Evolutionary conservation across 1,140 invertebrate species (phyloP), one percentile per base, ranked within the genome.

Genomic region (Drosophila triauraria): DNA sequence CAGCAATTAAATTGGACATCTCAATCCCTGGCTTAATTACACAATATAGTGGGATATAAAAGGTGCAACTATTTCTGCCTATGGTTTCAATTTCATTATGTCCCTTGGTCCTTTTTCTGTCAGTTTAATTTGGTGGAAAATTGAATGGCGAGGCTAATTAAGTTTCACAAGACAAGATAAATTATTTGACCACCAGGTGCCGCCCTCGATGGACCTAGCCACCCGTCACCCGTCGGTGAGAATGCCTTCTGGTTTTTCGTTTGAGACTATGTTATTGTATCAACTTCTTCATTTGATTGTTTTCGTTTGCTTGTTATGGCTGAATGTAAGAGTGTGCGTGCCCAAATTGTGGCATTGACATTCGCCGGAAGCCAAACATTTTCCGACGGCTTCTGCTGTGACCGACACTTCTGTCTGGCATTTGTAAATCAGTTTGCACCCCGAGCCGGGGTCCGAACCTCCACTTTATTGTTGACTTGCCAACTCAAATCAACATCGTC

Each of bases 281-380:
- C 69, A 80, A 59, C 67, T 51, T 75, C 69, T 62, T 61, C 68
- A 74, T 47, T 68, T 80, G 62, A 56, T 62, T 71, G 56, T 59
- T 54, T 65, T 63, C 53, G 40, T 69, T 70, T 46, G 42, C 51
- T 69, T 57, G 46, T 72, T 77, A 23, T 62, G 46, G 8, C 53
- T 42, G 17, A 30, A 23, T 35, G 53, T 27, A 32, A 61, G 50
- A 48, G 47, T 68, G 53, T 51, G 62, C 58, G 63, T 83, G 72
- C 35, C 74, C 80, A 88, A 86, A 84, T 90, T 84, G 80, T 88
- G 85, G 84, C 84, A 81, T 90, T 87, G 85, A 88, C 84, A 90
- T 78, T 88, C 62, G 74, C 84, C 85, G 85, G 84, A 88, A 88
- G 84, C 84, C 84, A 88, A 83, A 77, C 83, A 90, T 71, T 83